Base-by-base conservation (phyloP, 1,140 invertebrate species). In the Carcinoscorpius rotundicauda region DNA sequence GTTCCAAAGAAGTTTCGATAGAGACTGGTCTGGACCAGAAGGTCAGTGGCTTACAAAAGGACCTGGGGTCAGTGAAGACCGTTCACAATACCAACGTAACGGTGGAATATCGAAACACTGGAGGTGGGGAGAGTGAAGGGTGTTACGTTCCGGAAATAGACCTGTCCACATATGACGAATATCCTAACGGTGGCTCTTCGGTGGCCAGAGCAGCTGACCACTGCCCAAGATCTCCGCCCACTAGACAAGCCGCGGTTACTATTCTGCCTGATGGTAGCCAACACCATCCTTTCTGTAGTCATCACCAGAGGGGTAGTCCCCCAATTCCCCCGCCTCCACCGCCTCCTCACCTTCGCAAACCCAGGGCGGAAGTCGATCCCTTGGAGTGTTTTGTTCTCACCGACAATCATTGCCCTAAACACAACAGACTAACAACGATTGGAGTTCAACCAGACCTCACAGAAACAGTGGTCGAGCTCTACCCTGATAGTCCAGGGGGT, bases 111-210 rank as follows among this genome's bases (percentile, higher is more conserved):
- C n/a, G 11, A 49, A 10, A 49, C 11, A 55, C 56, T 10, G 10
- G n/a, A 5, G 58, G 10, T 9, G 60, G 52, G 9, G 64, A 62
- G 52, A 52, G 49, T 9, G 60, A 64, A 4, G 70, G 70, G 8
- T 71, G 70, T 51, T 71, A 71, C 51, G 70, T 71, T 4, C 70
- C 70, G 5, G 68, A 71, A 52, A 68, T 71, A 1, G 70, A 71
- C 51, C 57, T 71, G 9, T 66, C 66, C 9, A 58, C 60, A 0
- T 70, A 66, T 53, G 52, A 63, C 10, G 66, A 69, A 49, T 58
- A 66, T 29, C 68, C 66, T 6, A 71, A 71, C 55, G 69, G 69
- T 64, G 58, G 65, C 52, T 11, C 11, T 57, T 4, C 49, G 66
- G 66, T n/a, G 66, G 66, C 4, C 63, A 67, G 3, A 58, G 63